phyloP scores from a whole-genome alignment of 2,888 invertebrate genomes.

The Pristionchus arcanus region DNA sequence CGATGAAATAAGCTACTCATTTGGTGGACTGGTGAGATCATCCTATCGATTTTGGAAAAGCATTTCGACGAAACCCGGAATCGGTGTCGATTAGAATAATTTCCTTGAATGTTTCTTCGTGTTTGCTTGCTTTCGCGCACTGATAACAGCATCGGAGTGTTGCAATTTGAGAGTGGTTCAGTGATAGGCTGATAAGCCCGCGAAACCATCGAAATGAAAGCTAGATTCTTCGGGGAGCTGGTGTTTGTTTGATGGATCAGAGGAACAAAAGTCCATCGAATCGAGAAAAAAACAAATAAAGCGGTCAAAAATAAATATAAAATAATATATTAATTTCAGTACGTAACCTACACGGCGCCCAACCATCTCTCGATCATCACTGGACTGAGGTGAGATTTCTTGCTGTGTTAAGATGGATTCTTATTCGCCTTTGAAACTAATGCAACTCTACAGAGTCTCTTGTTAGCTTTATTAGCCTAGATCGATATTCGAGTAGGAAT shows the following conservation, averaged over 20 bases:
- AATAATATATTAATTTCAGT: slow-evolving; percentile 35
- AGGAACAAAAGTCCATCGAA: not conserved
- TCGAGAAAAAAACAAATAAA: not conserved
- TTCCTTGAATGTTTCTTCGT: not conserved
- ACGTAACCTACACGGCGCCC: slow-evolving; percentile 52
- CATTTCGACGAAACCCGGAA: too few species aligned
- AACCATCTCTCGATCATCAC: slow-evolving; percentile 50
- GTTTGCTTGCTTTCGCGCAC: not conserved
- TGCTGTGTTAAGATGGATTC: not conserved
- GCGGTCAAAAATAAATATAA: not conserved
- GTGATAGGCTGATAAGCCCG: not conserved
- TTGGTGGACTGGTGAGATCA: too few species aligned
- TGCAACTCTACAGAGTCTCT: too few species aligned
- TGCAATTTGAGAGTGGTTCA: slow-evolving; percentile 12
- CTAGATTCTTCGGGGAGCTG: not conserved
- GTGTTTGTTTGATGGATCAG: not conserved
- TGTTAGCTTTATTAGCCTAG: too few species aligned
- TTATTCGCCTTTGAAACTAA: too few species aligned
- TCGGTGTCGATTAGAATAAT: too few species aligned
- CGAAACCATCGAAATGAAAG: not conserved
- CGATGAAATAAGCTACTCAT: not conserved
- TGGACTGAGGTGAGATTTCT: slow-evolving; percentile 56
- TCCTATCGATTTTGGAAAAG: too few species aligned
- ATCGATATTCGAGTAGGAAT: too few species aligned
- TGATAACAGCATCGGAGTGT: not conserved